Conservation (phyloP, 2,797 vertebrate genomes). For the Pangasius krempfi region DNA sequence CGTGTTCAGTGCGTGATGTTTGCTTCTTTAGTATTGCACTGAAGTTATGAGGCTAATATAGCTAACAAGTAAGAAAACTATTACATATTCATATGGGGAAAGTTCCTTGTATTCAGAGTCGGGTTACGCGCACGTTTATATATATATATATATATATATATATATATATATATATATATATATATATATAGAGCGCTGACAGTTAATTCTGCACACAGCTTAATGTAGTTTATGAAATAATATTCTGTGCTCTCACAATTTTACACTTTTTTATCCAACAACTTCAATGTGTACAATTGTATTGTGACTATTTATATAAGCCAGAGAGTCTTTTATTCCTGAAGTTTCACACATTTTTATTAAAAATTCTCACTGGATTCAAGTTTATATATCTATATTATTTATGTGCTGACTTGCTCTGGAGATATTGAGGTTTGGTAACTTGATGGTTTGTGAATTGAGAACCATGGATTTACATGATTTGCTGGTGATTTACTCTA, state of each 20-base stretch:
- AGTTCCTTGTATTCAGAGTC: neutral
- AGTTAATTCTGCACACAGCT: neutral
- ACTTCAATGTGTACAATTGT: neutral
- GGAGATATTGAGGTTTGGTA: neutral
- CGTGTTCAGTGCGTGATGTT: neutral
- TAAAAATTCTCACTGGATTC: neutral
- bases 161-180: too few relatives aligned
- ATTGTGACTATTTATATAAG: neutral
- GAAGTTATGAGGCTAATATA: neutral
- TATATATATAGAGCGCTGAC: too few relatives aligned
- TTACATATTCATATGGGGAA: neutral
- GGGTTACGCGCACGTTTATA: neutral
- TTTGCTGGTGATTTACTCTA: conserved; percentile 3
- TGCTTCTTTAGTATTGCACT: neutral
- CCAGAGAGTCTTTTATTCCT: neutral
- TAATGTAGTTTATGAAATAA: neutral
- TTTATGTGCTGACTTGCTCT: neutral
- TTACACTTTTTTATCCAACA: neutral
- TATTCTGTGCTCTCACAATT: neutral
- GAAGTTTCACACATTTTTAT: neutral
- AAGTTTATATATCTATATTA: neutral
- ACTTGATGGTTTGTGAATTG: neutral
- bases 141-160: too few relatives aligned
- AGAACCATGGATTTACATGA: neutral
- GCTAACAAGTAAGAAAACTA: neutral